These are phyloP conservation scores for Urocitellus parryii DNA, from an alignment of 2,113 vertebrate species.

Conservation along the genomic window DNA sequence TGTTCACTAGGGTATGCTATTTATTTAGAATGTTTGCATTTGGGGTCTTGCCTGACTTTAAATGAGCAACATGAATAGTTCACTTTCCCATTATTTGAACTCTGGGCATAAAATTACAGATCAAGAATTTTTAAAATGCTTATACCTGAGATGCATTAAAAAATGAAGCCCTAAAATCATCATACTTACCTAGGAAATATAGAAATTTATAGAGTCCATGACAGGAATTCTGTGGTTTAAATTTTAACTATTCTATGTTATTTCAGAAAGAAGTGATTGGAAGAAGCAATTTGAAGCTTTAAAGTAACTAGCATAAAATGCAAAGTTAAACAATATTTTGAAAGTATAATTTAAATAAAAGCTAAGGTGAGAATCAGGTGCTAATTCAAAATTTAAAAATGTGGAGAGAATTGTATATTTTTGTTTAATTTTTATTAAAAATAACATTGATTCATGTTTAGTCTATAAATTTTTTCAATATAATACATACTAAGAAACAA, in stretches of 20 bases:
- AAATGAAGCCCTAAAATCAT: constrained; percentile 17
- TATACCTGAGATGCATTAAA: neutral
- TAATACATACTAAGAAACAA: neutral
- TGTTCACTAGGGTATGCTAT: neutral
- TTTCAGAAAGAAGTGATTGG: constrained; percentile 40
- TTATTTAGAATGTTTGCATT: neutral
- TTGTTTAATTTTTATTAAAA: constrained; percentile 31
- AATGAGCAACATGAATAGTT: constrained; percentile 2
- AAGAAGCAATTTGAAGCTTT: constrained; percentile 13
- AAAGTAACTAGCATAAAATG: neutral
- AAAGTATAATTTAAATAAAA: neutral
- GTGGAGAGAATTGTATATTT: constrained; percentile 25
- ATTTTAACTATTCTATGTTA: neutral
- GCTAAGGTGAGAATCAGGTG: neutral
- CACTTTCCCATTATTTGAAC: constrained; percentile 29
- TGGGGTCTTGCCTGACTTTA: neutral
- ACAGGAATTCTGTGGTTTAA: constrained; percentile 9
- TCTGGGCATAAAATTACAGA: constrained; percentile 1
- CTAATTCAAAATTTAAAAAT: constrained; percentile 34
- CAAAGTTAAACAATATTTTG: neutral
- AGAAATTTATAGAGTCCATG: neutral
- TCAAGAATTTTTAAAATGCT: neutral
- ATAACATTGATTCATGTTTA: neutral
- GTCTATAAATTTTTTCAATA: neutral
- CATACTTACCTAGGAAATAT: constrained; percentile 8